Percentiles rank a stretch among this genome's conserved stretches.
These are phyloP conservation scores for Branchipolynoe longqiensis DNA, from an alignment of 2,888 invertebrate genomes.

Conservation along the genomic window DNA sequence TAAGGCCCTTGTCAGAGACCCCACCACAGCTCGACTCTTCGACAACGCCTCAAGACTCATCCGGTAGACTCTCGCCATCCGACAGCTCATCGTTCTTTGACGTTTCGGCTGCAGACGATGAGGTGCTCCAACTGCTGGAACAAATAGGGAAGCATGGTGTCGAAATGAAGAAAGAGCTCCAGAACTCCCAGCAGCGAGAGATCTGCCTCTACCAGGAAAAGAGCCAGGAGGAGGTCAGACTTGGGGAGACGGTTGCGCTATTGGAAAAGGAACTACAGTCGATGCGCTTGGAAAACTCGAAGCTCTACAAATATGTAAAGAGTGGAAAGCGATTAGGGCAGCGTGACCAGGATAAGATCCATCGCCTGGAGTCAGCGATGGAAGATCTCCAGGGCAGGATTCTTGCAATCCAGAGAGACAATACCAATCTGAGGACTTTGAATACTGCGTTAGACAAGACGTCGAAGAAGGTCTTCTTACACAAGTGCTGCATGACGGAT, in stretches of 20 bases:
- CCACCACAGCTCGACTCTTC: too few species aligned
- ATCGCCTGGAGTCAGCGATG: slow-evolving; percentile 2
- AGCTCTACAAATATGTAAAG: slow-evolving; percentile 32
- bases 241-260: neutral
- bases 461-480: slow-evolving; percentile 10
- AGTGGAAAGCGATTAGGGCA: neutral
- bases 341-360: slow-evolving; percentile 24
- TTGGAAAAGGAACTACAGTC: slow-evolving; percentile 37
- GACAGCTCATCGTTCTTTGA: slow-evolving; percentile 26
- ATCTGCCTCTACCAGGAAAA: slow-evolving; percentile 19
- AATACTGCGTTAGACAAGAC: slow-evolving; percentile 19
- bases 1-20: slow-evolving; percentile 25
- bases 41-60: slow-evolving; percentile 4
- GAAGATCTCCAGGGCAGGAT: slow-evolving; percentile 27
- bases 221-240: slow-evolving; percentile 24
- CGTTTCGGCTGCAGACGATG: slow-evolving; percentile 53
- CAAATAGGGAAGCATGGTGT: slow-evolving; percentile 46
- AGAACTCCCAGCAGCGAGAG: slow-evolving; percentile 29
- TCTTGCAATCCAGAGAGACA: neutral
- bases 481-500: slow-evolving; percentile 15
- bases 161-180: slow-evolving; percentile 35
- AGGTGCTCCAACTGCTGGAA: slow-evolving; percentile 48
- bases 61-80: neutral
- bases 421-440: neutral
- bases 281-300: slow-evolving; percentile 34